Evolutionary conservation across 2,888 invertebrate genomes (phyloP).

Genomic region (Andrena flavipes): DNA sequence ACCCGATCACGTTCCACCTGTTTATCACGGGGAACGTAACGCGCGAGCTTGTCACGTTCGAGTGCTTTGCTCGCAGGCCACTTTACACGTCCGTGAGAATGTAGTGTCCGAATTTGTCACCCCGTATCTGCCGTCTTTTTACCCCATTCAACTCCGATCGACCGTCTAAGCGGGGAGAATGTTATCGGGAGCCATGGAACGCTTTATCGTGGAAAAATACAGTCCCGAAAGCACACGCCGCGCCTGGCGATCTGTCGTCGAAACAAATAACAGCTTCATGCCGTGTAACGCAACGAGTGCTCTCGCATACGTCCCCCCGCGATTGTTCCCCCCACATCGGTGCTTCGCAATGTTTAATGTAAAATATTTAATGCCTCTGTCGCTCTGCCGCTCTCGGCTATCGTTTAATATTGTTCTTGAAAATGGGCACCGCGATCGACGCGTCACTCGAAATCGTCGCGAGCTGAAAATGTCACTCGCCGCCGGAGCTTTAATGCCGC

Average conservation of each 20-base stretch:
- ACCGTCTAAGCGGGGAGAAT: slow-evolving; percentile 38
- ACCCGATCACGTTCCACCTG: slow-evolving; percentile 17
- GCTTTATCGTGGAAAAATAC: slow-evolving; percentile 32
- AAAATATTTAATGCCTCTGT: slow-evolving; percentile 25
- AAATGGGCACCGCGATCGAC: slow-evolving; percentile 13
- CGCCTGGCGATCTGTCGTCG: background rate
- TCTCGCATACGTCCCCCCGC: background rate
- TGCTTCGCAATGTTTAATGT: slow-evolving; percentile 14
- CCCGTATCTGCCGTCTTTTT: slow-evolving; percentile 50
- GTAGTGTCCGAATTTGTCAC: slow-evolving; percentile 57
- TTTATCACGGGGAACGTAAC: slow-evolving; percentile 13
- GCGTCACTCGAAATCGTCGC: slow-evolving; percentile 21
- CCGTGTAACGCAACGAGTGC: background rate
- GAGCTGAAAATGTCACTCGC: slow-evolving; percentile 14
- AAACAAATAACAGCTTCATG: slow-evolving; percentile 19
- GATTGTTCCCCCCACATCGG: background rate
- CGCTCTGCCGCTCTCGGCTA: background rate
- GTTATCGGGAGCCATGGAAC: slow-evolving; percentile 33
- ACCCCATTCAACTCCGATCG: slow-evolving; percentile 46
- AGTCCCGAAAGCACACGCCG: background rate
- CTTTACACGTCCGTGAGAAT: slow-evolving; percentile 35
- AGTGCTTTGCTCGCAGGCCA: background rate
- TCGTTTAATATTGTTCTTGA: background rate
- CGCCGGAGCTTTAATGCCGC: slow-evolving; percentile 1
- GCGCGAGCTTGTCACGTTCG: background rate